A percentile compares a stretch with the other conserved stretches of the same genome.
Evolutionary conservation across 2,797 vertebrate genomes (phyloP).

Genomic region (Monodelphis domestica): DNA sequence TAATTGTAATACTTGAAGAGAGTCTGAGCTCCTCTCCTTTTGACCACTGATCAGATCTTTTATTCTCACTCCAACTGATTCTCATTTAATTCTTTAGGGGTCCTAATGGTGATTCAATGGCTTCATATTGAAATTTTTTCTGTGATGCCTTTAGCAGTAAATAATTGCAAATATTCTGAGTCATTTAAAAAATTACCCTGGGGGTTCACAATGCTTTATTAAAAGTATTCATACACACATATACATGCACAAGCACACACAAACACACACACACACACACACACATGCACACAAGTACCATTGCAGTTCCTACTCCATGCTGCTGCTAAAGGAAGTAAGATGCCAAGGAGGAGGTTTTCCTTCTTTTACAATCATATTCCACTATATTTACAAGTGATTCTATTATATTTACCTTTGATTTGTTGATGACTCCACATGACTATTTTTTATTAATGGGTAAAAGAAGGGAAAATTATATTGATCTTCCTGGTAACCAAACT

Average conservation of each 20-base stretch:
- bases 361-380: neutral
- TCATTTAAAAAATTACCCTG: neutral
- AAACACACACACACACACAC: too few species aligned
- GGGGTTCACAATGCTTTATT: neutral
- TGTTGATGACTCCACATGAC: neutral
- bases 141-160: neutral
- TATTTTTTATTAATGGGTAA: neutral
- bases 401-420: neutral
- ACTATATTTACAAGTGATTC: neutral
- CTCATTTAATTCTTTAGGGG: neutral
- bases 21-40: neutral
- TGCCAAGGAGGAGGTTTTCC: neutral
- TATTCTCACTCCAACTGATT: neutral
- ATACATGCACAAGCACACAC: too few species aligned
- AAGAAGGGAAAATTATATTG: neutral
- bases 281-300: neutral
- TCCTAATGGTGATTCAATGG: neutral
- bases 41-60: neutral
- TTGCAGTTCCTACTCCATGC: neutral
- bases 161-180: neutral
- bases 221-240: neutral
- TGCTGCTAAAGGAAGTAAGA: neutral
- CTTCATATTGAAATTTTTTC: neutral
- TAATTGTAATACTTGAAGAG: neutral
- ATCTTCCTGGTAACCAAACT: neutral